These are phyloP conservation scores for Keiferia lycopersicella DNA, from an alignment of 2,888 invertebrate genomes.

Conservation along the genomic window DNA sequence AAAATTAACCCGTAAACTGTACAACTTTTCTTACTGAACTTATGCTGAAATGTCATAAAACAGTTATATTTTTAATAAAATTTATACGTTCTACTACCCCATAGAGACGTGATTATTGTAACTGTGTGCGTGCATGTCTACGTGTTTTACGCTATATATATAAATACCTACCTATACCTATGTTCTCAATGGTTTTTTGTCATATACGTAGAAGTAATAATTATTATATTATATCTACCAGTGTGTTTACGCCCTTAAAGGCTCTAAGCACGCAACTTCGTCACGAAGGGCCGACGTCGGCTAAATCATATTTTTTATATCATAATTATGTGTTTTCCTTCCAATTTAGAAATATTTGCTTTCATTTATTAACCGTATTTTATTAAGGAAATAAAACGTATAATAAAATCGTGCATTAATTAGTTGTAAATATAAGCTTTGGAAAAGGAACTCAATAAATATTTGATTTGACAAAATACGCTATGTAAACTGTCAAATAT, in stretches of 20 bases:
- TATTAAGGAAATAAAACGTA: background rate
- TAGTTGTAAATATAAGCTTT: background rate
- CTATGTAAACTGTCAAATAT: too few species aligned
- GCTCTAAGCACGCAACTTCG: background rate
- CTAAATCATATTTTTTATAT: constrained; percentile 9
- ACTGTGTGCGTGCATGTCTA: too few species aligned
- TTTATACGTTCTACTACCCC: too few species aligned
- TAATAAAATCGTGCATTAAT: background rate
- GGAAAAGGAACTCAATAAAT: background rate
- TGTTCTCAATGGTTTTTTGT: background rate
- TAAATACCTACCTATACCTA: too few species aligned
- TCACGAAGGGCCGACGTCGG: constrained; percentile 9
- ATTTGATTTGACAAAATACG: too few species aligned
- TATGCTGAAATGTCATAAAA: too few species aligned
- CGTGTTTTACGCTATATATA: too few species aligned
- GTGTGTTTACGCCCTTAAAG: background rate
- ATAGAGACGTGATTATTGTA: too few species aligned
- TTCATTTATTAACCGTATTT: background rate
- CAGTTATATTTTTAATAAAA: too few species aligned
- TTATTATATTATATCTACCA: background rate
- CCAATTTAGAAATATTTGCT: constrained; percentile 7
- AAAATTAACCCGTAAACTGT: too few species aligned
- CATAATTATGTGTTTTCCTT: constrained; percentile 16
- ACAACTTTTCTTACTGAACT: too few species aligned
- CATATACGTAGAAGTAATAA: background rate